Conservation (phyloP, 2,113 vertebrate species). For the Anolis sagrei region DNA sequence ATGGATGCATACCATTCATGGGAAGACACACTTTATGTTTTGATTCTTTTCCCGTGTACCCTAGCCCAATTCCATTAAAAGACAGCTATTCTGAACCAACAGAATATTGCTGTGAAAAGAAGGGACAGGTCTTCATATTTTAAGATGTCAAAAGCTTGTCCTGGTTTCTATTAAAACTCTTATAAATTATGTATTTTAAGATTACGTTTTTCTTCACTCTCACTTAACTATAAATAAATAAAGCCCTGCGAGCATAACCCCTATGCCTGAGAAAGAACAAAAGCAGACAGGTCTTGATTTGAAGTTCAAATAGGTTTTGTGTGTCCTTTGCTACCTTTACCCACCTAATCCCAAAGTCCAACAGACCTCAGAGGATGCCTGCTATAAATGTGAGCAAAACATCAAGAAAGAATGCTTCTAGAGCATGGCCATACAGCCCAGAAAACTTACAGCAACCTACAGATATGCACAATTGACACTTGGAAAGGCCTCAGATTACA, state of each 20-base stretch:
- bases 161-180: conserved; percentile 35
- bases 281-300: background rate
- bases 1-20: background rate
- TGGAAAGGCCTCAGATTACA: too few species aligned
- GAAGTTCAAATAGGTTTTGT: rapidly evolving
- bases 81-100: conserved; percentile 4
- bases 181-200: conserved; percentile 17
- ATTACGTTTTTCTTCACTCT: conserved; percentile 16
- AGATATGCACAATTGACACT: too few species aligned
- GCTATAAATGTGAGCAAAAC: too few species aligned
- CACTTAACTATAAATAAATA: conserved; percentile 48
- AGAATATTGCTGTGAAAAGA: background rate
- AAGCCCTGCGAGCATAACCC: background rate
- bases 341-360: background rate
- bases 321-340: background rate
- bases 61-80: conserved; percentile 14
- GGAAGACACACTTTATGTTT: background rate
- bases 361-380: too few species aligned
- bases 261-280: conserved; percentile 37
- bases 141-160: conserved; percentile 35
- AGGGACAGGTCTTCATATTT: conserved; percentile 2
- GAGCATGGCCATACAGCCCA: too few species aligned
- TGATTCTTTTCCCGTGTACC: background rate
- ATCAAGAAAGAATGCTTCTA: too few species aligned
- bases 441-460: too few species aligned